A percentile compares a stretch with the other conserved stretches of the same genome.
Evolutionary conservation across 1,140 invertebrate genomes (phyloP).

Genomic region (Solen grandis): DNA sequence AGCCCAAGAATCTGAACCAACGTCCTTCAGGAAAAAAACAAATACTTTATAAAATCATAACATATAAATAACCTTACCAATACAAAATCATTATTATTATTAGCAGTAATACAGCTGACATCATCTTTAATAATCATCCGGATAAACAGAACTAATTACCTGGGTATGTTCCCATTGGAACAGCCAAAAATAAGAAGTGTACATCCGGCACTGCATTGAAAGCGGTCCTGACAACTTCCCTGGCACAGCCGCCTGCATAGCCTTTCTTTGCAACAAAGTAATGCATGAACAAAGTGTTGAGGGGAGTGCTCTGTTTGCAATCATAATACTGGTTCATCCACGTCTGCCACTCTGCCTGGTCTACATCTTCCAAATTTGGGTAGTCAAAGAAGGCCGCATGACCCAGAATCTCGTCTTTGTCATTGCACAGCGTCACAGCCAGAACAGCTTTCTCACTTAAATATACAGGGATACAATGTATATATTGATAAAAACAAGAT

Average conservation of each 20-base stretch:
- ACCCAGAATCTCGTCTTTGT: constrained; percentile 78
- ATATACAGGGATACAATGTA: neutral
- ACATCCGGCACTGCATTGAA: constrained; percentile 80
- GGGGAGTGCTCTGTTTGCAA: constrained; percentile 63
- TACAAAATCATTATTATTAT: too few relatives aligned
- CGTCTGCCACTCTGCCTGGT: constrained; percentile 75
- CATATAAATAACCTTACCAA: too few relatives aligned
- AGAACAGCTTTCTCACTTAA: constrained; percentile 80
- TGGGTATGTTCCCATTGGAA: constrained; percentile 75
- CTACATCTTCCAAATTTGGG: constrained; percentile 75
- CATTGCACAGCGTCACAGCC: constrained; percentile 79
- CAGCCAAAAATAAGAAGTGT: constrained; percentile 78
- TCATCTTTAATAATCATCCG: too few relatives aligned
- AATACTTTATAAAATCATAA: too few relatives aligned
- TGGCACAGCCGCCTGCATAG: constrained; percentile 79
- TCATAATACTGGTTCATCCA: constrained; percentile 74
- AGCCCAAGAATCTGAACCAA: too few relatives aligned
- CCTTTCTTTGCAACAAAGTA: constrained; percentile 79
- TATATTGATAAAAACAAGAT: too few relatives aligned
- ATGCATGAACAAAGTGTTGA: constrained; percentile 80
- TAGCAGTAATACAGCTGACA: too few relatives aligned
- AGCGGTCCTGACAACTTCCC: constrained; percentile 79
- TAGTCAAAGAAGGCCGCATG: constrained; percentile 81
- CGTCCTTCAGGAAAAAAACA: too few relatives aligned
- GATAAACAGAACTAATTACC: too few relatives aligned